phyloP scores from a whole-genome alignment of 2,797 vertebrate species.

The Epinephelus malabaricus region DNA sequence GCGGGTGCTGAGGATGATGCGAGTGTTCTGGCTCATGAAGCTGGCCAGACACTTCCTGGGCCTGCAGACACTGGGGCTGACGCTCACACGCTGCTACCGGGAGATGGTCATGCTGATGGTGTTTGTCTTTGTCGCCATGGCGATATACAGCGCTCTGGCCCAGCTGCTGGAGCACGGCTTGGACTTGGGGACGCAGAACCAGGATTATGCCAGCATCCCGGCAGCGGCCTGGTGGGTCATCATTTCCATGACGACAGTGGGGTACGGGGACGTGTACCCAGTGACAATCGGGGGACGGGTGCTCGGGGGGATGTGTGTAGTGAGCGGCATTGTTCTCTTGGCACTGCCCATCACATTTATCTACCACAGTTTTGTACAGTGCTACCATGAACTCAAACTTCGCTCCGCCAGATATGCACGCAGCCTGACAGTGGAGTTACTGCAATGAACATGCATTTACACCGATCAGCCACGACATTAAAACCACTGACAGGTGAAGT shows the following conservation, averaged over 20 bases:
- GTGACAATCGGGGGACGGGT: slow-evolving; percentile 96
- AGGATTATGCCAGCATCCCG: slow-evolving; percentile 97
- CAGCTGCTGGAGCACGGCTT: slow-evolving; percentile 98
- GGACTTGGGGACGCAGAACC: slow-evolving; percentile 93
- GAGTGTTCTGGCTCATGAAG: slow-evolving; percentile 99
- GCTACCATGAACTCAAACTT: slow-evolving; percentile 97
- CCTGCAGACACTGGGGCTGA: slow-evolving; percentile 97
- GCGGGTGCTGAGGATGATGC: slow-evolving; percentile 97
- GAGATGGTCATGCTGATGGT: slow-evolving; percentile 99
- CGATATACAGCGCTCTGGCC: slow-evolving; percentile 98
- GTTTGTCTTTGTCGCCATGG: slow-evolving; percentile 98
- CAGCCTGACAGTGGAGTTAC: slow-evolving; percentile 91
- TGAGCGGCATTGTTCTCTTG: slow-evolving; percentile 97
- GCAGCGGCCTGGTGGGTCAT: slow-evolving; percentile 99
- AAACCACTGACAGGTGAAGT: too few relatives aligned
- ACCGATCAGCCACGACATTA: neutral
- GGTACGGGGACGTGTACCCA: slow-evolving; percentile 98
- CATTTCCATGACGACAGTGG: slow-evolving; percentile 99
- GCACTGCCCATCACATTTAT: slow-evolving; percentile 99
- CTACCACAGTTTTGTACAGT: slow-evolving; percentile 99
- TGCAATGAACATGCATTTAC: slow-evolving; percentile 83
- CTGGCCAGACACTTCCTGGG: slow-evolving; percentile 98
- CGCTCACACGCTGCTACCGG: slow-evolving; percentile 95
- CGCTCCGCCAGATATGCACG: slow-evolving; percentile 93
- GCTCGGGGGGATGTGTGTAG: slow-evolving; percentile 97